phyloP scores from a whole-genome alignment of 2,888 invertebrate species.

The Charanyca ferruginea region DNA sequence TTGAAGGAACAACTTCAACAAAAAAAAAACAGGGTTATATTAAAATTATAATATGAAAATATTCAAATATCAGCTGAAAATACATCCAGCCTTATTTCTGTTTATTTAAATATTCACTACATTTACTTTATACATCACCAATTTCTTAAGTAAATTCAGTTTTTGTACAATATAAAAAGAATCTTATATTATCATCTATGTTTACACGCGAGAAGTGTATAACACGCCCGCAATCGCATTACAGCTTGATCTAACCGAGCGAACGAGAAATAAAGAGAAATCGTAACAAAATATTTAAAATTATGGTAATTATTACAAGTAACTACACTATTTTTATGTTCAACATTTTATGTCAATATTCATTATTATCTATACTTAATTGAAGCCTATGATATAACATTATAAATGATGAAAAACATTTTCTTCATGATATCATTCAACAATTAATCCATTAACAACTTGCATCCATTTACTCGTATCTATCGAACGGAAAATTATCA shows the following conservation, averaged over 20 bases:
- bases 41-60: constrained; percentile 91
- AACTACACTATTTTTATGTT: constrained; percentile 89
- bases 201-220: constrained; percentile 85
- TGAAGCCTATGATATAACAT: constrained; percentile 88
- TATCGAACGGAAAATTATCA: constrained; percentile 83
- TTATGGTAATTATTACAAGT: constrained; percentile 90
- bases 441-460: constrained; percentile 88
- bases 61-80: constrained; percentile 90
- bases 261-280: constrained; percentile 85
- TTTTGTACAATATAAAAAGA: constrained; percentile 92
- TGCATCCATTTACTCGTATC: constrained; percentile 80
- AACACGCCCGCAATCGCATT: constrained; percentile 82
- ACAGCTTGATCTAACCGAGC: constrained; percentile 87
- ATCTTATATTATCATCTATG: constrained; percentile 89
- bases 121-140: constrained; percentile 91
- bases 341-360: constrained; percentile 91
- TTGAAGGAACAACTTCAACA: constrained; percentile 89
- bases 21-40: constrained; percentile 91
- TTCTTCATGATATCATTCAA: constrained; percentile 88
- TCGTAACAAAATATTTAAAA: constrained; percentile 90
- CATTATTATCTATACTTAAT: constrained; percentile 89
- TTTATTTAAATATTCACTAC: constrained; percentile 91
- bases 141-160: constrained; percentile 91
- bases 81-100: constrained; percentile 89
- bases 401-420: constrained; percentile 88